Conservation (phyloP, 2,113 vertebrate species). For the Theristicus caerulescens region DNA sequence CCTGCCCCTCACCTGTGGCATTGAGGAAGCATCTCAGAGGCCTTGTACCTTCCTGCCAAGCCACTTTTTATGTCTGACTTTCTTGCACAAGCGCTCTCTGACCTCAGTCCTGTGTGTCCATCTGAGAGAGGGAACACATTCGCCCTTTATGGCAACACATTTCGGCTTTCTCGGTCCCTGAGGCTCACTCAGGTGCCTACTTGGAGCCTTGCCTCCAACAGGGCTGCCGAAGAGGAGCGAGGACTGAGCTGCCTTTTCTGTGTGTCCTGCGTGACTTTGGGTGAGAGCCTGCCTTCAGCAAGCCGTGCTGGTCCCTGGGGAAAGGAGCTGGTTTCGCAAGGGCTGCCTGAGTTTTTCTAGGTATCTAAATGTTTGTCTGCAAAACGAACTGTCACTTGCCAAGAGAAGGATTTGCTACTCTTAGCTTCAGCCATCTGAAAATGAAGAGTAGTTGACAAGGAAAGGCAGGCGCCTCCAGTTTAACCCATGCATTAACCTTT, state of each 20-base stretch:
- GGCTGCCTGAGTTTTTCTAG: background rate
- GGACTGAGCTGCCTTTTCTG: background rate
- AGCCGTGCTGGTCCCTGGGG: background rate
- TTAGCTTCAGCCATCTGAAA: background rate
- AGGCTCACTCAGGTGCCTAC: background rate
- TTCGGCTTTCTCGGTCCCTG: background rate
- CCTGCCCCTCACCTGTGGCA: background rate
- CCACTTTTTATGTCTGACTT: background rate
- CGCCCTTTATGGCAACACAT: background rate
- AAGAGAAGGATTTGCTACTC: background rate
- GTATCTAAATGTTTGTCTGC: background rate
- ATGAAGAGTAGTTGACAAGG: background rate
- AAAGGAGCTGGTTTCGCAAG: background rate
- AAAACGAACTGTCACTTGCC: background rate
- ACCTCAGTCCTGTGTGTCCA: background rate
- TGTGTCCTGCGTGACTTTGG: background rate
- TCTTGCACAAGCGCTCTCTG: background rate
- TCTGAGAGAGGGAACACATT: background rate
- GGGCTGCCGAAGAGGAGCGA: background rate
- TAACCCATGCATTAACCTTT: background rate
- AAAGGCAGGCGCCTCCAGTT: background rate
- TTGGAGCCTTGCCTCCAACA: background rate
- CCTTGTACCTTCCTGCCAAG: background rate
- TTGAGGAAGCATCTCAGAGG: background rate
- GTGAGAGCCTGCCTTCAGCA: background rate